Percentiles rank a stretch among this genome's conserved stretches.
Evolutionary conservation across 1,140 invertebrate species (phyloP).

Genomic region (Teleopsis dalmanni): DNA sequence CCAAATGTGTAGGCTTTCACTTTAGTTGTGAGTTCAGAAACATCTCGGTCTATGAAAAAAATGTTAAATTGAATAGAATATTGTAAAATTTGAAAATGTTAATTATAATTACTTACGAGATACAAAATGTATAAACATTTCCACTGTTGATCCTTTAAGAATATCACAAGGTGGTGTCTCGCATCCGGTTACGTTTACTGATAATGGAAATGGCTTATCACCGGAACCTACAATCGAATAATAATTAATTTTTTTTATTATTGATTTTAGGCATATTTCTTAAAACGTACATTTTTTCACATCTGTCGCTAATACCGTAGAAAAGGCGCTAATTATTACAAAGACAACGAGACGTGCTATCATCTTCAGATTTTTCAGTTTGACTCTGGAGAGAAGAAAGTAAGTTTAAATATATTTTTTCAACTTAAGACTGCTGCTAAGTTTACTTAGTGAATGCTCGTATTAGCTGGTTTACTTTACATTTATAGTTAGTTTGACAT

Average conservation of each 20-base stretch:
- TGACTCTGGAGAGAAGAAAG: no score
- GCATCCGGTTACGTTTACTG: constrained; percentile 25
- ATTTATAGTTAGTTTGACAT: no score
- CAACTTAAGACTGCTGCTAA: no score
- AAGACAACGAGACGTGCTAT: no score
- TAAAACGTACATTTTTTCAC: constrained; percentile 27
- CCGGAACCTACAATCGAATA: constrained; percentile 21
- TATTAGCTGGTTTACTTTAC: no score
- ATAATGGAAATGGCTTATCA: constrained; percentile 29
- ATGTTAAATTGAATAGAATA: neutral
- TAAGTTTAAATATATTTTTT: no score
- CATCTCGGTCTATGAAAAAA: constrained; percentile 21
- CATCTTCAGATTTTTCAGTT: no score
- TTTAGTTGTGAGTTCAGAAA: constrained; percentile 23
- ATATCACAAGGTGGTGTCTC: constrained; percentile 26
- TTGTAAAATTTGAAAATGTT: neutral
- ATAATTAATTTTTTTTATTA: neutral
- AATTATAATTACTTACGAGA: constrained; percentile 7
- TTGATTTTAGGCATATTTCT: neutral
- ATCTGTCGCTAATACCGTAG: constrained; percentile 15
- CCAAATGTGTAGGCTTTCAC: constrained; percentile 35
- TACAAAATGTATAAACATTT: no score
- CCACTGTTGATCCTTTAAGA: constrained; percentile 19
- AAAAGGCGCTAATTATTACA: no score
- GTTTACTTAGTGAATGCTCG: no score